Base-by-base conservation (phyloP, 2,113 vertebrate genomes). In the Anseranas semipalmata region DNA sequence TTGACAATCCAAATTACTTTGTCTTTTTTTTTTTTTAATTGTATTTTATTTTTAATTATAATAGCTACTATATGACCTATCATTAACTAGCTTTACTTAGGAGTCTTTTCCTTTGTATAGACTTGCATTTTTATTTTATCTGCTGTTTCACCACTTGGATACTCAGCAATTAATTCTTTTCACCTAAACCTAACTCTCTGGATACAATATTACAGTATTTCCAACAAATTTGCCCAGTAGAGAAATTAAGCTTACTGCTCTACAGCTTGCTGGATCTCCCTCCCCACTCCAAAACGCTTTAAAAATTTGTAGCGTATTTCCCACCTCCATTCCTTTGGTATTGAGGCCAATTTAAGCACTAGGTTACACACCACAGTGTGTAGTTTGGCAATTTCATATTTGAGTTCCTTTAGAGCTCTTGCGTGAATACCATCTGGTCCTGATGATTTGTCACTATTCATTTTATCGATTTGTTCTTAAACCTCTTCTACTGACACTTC, bases 331-430 rank as follows among this genome's bases (percentile, higher is more conserved):
- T 92, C 27, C 43, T 77, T 76, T 9, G 32, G 45, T 66, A 66
- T 50, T 80, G 76, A 86, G 75, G 89, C 48, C 37, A 92, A 53
- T 92, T 94, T 89, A 90, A 92, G 73, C 55, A 53, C 67, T 89
- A 88, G 45, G 67, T 90, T 90, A 48, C 86, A 91, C 70, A 70
- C 76, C 73, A 77, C 89, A 89, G 80, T 86, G 76, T 84, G 33
- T 89, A 90, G 87, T 89, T 92, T 80, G 68, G 63, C 55, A 94
- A 77, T 92, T 96, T 96, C 50, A 66, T 94, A 95, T 96, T 37
- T 87, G 80, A 92, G 39, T 80, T 95, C 59, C 87, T 92, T 90
- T 76, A 80, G 68, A 89, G 55, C 39, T 85, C 78, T 92, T 90
- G 91, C 82, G 50, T 90, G 60, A 89, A 77, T 76, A 67, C 33